These are phyloP conservation scores for Eulithis testata DNA, from an alignment of 2,888 invertebrate species.

Conservation along the genomic window DNA sequence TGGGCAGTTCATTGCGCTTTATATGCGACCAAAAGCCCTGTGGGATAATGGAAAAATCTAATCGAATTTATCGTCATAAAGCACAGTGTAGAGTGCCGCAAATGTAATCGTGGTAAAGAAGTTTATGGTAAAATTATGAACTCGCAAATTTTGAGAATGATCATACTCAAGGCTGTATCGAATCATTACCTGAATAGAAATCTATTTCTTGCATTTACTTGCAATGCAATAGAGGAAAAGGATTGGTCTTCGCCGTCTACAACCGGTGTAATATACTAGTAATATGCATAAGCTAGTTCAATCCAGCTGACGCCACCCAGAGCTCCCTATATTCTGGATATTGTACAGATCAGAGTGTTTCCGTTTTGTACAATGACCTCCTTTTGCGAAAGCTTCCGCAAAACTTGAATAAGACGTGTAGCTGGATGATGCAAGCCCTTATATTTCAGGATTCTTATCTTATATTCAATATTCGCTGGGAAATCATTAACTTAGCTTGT, in stretches of 20 bases:
- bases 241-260: not conserved
- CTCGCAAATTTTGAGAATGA: too few species aligned
- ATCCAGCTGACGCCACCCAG: not conserved
- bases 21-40: not conserved
- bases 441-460: conserved; percentile 37
- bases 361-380: conserved; percentile 13
- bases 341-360: not conserved
- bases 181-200: not conserved
- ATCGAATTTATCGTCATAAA: not conserved
- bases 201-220: not conserved
- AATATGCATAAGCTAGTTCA: not conserved
- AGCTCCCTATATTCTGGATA: not conserved
- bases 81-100: not conserved
- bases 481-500: conserved; percentile 20
- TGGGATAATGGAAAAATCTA: not conserved
- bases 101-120: not conserved
- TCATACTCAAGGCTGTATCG: too few species aligned
- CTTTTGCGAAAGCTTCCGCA: conserved; percentile 17
- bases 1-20: not conserved
- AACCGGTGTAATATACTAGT: not conserved
- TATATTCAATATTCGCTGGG: conserved; percentile 32
- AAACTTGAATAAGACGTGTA: conserved; percentile 42
- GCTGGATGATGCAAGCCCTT: too few species aligned
- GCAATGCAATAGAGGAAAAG: not conserved
- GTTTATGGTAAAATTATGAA: not conserved